Base-by-base conservation (phyloP, 2,113 vertebrate genomes). In the Sinocyclocheilus maitianheensis region DNA sequence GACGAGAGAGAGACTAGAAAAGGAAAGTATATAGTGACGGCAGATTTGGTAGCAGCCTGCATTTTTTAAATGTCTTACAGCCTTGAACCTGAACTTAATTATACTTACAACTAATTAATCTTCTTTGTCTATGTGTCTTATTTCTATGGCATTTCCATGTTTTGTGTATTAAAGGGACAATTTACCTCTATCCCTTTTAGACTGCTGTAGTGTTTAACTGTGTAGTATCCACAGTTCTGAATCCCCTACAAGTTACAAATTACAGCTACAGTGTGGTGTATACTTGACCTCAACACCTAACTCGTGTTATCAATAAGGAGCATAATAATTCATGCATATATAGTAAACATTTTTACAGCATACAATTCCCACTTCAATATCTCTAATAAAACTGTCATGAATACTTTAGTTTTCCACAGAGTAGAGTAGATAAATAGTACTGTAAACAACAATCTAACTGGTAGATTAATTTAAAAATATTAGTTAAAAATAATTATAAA, bases 41-140 rank as follows among this genome's bases (percentile, higher is more conserved):
- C n/a, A 65, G n/a, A 65, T 81, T 81, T n/a, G n/a, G 55, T 80
- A 63, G 78, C n/a, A 63, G 60, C n/a, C 20, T 81, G 58, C 3
- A 0, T 16, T 80, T 34, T 80, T 43, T 10, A 81, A 63, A 81
- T 26, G 60, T 81, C 12, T 5, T 48, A 26, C 1, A 65, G 22
- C 58, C 40, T 81, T 75, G 40, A 24, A 75, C 12, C 12, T 48
- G 60, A 80, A 79, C 77, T 62, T 78, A 22, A 58, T 58, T 78
- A 40, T n/a, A 80, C 58, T 24, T 24, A 1, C n/a, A 24, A 37
- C 43, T 80, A 40, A 79, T 79, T 80, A 37, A 80, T 46, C 24
- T 74, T 74, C 34, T 63, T 43, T 5, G 55, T 55, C 7, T 77
- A 8, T 9, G 14, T 20, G 43, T 79, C 55, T 43, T n/a, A 79